Percentiles rank a stretch among this genome's conserved stretches.
These are phyloP conservation scores for Bothrops jararaca DNA, from an alignment of 2,113 vertebrate genomes.

Conservation along the genomic window DNA sequence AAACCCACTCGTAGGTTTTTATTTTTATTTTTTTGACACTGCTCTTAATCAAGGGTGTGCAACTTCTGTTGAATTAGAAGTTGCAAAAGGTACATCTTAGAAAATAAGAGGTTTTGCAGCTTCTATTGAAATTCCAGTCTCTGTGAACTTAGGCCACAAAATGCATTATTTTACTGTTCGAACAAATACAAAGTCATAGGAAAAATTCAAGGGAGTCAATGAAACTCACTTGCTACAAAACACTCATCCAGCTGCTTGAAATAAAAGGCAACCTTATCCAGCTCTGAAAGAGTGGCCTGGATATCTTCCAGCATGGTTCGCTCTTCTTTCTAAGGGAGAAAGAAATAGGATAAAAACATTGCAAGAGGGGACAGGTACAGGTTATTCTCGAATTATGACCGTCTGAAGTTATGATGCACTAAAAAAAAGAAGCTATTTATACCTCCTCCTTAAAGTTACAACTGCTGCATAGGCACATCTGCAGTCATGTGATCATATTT, in stretches of 20 bases:
- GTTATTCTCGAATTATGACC: not conserved
- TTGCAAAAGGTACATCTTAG: not conserved
- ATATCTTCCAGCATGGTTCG: constrained; percentile 92
- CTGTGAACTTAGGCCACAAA: not conserved
- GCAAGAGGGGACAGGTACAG: not conserved
- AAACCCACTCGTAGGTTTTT: not conserved
- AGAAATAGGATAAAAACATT: not conserved
- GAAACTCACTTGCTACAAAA: constrained; percentile 88
- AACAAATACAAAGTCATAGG: not conserved
- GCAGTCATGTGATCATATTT: not conserved
- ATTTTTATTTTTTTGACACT: not conserved
- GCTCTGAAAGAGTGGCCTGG: constrained; percentile 85
- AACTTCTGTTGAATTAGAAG: not conserved
- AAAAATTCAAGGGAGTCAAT: not conserved
- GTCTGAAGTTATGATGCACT: not conserved
- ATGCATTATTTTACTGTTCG: not conserved
- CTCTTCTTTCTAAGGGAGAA: constrained; percentile 84
- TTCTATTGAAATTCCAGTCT: not conserved
- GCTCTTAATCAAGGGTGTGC: not conserved
- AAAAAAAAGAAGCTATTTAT: not conserved
- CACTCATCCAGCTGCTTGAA: constrained; percentile 92
- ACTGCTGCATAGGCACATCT: not conserved
- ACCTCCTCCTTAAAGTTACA: not conserved
- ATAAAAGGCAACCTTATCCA: constrained; percentile 92
- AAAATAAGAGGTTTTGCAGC: not conserved